Evolutionary conservation across 1,140 invertebrate species (phyloP), one percentile per base, ranked within the genome.

Genomic region (Brachystomella parvula): DNA sequence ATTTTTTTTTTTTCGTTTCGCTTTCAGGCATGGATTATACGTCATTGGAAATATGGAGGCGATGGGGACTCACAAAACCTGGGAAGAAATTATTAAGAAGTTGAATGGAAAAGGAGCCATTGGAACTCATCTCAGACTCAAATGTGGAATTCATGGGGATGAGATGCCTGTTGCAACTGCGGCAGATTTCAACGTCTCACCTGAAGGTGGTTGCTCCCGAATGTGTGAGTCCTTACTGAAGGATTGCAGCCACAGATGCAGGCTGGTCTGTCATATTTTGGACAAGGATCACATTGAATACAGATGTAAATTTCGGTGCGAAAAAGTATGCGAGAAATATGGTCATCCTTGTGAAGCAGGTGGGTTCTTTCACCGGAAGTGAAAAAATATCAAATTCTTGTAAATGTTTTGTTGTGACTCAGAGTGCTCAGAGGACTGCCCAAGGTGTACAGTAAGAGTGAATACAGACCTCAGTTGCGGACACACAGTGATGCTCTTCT

Each of bases 1-100:
- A 12, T 9, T 47, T 26, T 65, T 59, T 3, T 28, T 26, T 17
- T 26, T 64, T 15, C 3, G 6, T 15, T 60, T 64, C 49, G n/a
- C 26, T 76, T 76, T 63, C 57, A 85, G 19, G 80, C 83, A 77
- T 53, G 84, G 83, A 1, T 69, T 85, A 47, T 84, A 77, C 74
- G 76, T 81, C 19, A 76, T 83, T 53, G 84, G 89, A 31, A 89
- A 91, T 77, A 84, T 89, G 71, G 74, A 81, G 1, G 79, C 82
- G 28, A 73, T 90, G 9, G 76, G 76, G 3, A 33, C 57, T 9
- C 26, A 47, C 15, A 2, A 57, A 21, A 66, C 72, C 17, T 75
- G 74, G 74, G 32, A 29, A 21, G 28, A 47, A 32, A 70, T 75
- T 33, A 35, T 35, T 0, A 28, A 47, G 1, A 67, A 68, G 1